Evolutionary conservation across 23 tunicate genomes (phyloP).

Genomic region (Ascidia mentula): DNA sequence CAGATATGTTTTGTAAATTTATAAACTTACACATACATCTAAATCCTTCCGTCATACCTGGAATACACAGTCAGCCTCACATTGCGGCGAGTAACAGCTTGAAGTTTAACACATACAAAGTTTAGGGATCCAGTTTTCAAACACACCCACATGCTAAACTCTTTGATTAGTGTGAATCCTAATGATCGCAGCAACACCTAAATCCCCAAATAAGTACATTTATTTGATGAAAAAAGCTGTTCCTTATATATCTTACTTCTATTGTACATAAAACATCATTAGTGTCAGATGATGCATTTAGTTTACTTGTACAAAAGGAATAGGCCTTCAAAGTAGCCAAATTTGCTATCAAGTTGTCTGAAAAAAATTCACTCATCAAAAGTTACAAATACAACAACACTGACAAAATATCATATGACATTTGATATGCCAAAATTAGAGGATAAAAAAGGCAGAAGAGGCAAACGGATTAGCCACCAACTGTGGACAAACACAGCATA

Average conservation of each 20-base stretch:
- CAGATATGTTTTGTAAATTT: too few species aligned
- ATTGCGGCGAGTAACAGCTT: neutral
- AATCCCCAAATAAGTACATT: neutral
- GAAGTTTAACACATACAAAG: neutral
- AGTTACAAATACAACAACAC: too few species aligned
- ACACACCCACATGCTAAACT: neutral
- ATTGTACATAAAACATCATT: neutral
- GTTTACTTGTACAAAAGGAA: neutral
- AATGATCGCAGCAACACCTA: neutral
- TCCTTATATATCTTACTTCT: too few species aligned
- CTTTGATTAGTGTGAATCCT: neutral
- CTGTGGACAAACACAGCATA: too few species aligned
- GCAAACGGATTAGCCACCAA: too few species aligned
- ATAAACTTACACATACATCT: too few species aligned
- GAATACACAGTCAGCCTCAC: neutral
- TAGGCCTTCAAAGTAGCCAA: neutral
- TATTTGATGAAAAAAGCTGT: neutral
- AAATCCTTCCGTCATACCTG: too few species aligned
- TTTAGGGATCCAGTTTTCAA: neutral
- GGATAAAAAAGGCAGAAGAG: too few species aligned
- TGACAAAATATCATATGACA: too few species aligned
- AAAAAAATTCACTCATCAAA: constrained; percentile 2
- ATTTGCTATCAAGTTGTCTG: neutral
- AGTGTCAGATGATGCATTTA: neutral
- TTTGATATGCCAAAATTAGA: too few species aligned